These are phyloP conservation scores for Palaemon carinicauda DNA, from an alignment of 1,140 invertebrate genomes.

Conservation along the genomic window DNA sequence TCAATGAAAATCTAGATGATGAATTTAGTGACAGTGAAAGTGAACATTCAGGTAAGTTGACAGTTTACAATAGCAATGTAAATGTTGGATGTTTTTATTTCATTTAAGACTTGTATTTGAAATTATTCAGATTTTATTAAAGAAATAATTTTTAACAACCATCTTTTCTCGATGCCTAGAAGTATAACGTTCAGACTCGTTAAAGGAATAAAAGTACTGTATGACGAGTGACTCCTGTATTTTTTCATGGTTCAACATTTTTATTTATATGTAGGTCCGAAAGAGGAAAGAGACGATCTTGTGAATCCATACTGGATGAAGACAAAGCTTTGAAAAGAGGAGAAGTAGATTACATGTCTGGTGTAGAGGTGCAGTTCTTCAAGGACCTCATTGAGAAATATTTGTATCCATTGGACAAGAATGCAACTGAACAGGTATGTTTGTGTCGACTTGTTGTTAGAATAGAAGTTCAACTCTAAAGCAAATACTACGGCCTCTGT, in stretches of 20 bases:
- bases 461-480: constrained; percentile 63
- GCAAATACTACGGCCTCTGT: too few species aligned
- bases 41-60: constrained; percentile 35
- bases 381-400: constrained; percentile 93
- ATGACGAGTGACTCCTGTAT: neutral
- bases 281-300: constrained; percentile 80
- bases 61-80: neutral
- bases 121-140: too few species aligned
- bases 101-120: neutral
- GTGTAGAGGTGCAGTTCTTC: constrained; percentile 89
- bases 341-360: constrained; percentile 84
- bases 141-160: too few species aligned
- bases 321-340: constrained; percentile 89
- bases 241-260: neutral
- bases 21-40: constrained; percentile 47
- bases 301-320: constrained; percentile 94
- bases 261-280: constrained; percentile 61
- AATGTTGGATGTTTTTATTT: neutral
- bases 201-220: neutral
- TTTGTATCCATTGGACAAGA: constrained; percentile 90
- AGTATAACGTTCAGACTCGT: neutral
- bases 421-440: constrained; percentile 86
- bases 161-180: too few species aligned
- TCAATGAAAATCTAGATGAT: neutral
- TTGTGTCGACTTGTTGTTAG: constrained; percentile 75